These are phyloP conservation scores for Sprattus sprattus DNA, from an alignment of 2,113 vertebrate species.

Conservation along the genomic window DNA sequence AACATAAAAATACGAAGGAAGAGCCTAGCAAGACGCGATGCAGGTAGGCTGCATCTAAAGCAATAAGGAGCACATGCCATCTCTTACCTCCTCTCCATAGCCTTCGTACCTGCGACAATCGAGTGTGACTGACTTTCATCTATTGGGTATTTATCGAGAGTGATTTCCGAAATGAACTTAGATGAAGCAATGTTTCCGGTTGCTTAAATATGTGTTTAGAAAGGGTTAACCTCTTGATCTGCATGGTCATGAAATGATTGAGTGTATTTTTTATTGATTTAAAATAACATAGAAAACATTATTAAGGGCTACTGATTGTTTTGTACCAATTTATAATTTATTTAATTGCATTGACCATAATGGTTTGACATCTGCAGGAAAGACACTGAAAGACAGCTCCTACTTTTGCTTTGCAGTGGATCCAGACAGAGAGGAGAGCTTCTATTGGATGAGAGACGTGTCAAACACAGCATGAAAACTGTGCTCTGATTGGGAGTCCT, in stretches of 20 bases:
- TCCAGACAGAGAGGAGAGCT: slow-evolving; percentile 50
- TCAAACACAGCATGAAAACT: slow-evolving; percentile 44
- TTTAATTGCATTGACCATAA: neutral
- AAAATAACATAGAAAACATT: too few relatives aligned
- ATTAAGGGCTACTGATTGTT: too few relatives aligned
- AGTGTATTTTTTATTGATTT: neutral
- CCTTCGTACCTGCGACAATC: neutral
- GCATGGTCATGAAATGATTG: neutral
- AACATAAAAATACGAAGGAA: neutral
- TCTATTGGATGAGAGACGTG: slow-evolving; percentile 57
- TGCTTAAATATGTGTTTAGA: neutral
- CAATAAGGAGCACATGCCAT: neutral
- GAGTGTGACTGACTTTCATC: neutral
- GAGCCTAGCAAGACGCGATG: neutral
- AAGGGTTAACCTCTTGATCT: neutral
- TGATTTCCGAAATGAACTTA: neutral
- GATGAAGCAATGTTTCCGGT: neutral
- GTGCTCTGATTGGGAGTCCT: slow-evolving; percentile 52
- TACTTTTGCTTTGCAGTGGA: slow-evolving; percentile 34
- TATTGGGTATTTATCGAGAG: neutral
- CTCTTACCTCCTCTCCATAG: neutral
- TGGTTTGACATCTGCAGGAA: neutral
- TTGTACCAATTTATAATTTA: neutral
- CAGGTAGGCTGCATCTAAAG: neutral
- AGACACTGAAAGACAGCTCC: neutral